Base-by-base conservation (phyloP, 2,797 vertebrate species). In the Microctenopoma steveboyesi region DNA sequence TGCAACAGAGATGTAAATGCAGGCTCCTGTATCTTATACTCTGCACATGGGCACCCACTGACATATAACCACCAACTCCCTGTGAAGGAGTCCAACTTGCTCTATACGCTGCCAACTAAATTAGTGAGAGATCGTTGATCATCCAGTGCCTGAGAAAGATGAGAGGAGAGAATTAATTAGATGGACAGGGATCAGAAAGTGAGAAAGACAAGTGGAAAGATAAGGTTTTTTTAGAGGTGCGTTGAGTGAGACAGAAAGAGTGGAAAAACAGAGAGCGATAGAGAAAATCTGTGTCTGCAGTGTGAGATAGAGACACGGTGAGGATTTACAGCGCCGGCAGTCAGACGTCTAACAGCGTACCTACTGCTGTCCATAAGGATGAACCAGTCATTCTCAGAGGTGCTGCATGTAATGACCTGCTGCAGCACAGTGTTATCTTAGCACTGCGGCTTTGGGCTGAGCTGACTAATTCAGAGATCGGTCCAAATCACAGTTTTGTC, bases 101-200 rank as follows among this genome's bases (percentile, higher is more conserved):
- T 46, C 50, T 13, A 55, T 7, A 18, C 10, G 4, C 56, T 51
- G 72, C 69, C 64, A 72, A 57, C 15, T 60, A 53, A 81, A 86
- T 85, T 64, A 88, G 76, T 43, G 80, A 43, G 64, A 81, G 58
- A 83, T 74, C 82, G 78, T 78, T 83, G 86, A 88, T 89, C 82
- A 80, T 49, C 46, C 73, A 4, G 64, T 39, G 78, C 53, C 81
- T 33, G 57, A 72, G 66, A 67, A 10, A 65, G 49, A 81, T 28
- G 73, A 73, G 74, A 68, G 43, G 68, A 62, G 69, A 68, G 43
- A 82, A 83, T 81, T 82, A 88, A 80, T 86, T 81, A 81, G 70
- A 75, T 33, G 18, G 51, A 54, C 42, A 57, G 39, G 28, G 65
- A 79, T 76, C 55, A 60, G 74, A 48, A 14, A 46, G 64, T 30